A percentile compares a stretch with the other conserved stretches of the same genome.
phyloP scores from a whole-genome alignment of 2,888 invertebrate species.

The Tenthredo livida region DNA sequence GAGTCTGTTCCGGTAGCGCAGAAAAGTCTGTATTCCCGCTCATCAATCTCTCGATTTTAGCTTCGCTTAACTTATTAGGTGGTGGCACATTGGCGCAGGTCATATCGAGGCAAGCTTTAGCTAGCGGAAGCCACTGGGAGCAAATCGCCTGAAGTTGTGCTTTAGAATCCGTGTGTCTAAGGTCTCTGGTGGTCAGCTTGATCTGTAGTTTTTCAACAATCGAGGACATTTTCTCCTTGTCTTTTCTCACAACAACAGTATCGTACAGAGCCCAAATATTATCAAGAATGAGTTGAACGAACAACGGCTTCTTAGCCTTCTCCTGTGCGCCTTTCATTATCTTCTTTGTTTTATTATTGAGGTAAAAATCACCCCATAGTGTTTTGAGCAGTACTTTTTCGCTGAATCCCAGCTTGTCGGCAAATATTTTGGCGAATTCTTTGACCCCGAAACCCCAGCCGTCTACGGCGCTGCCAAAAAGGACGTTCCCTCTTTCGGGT shows the following conservation, averaged over 20 bases:
- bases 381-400: conserved; percentile 87
- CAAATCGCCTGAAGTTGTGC: conserved; percentile 90
- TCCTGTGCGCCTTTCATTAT: conserved; percentile 94
- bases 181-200: conserved; percentile 87
- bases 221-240: conserved; percentile 85
- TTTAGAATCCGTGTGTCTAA: conserved; percentile 88
- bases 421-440: conserved; percentile 90
- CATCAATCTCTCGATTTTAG: conserved; percentile 91
- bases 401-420: conserved; percentile 87
- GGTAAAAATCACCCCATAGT: conserved; percentile 96
- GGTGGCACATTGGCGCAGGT: conserved; percentile 90
- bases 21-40: conserved; percentile 85
- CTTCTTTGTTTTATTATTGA: conserved; percentile 90
- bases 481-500: conserved; percentile 96
- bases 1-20: conserved; percentile 85
- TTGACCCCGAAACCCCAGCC: conserved; percentile 94
- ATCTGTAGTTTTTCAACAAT: conserved; percentile 90
- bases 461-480: conserved; percentile 97
- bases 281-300: conserved; percentile 94
- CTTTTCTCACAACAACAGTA: conserved; percentile 87
- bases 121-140: conserved; percentile 94
- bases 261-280: conserved; percentile 96
- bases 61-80: conserved; percentile 86
- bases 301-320: conserved; percentile 95
- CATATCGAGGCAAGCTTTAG: conserved; percentile 89